Conservation (phyloP, 2,113 vertebrate genomes). For the Myiozetetes cayanensis region DNA sequence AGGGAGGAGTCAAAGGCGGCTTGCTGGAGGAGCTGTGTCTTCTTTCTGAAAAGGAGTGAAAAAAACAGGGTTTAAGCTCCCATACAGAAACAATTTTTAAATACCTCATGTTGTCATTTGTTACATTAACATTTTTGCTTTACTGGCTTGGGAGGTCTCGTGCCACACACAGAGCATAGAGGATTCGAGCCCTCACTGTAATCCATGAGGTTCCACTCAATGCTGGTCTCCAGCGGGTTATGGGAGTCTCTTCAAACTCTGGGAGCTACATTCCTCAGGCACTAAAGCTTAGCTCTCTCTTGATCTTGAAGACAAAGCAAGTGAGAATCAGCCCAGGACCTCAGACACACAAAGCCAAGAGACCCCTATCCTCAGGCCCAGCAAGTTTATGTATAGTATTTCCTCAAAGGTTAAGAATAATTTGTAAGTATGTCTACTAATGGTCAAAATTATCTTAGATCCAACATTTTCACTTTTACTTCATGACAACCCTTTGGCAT, state of each 20-base stretch:
- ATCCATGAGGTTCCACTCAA: background rate
- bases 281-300: background rate
- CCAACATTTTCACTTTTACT: background rate
- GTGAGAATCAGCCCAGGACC: background rate
- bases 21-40: conserved; percentile 93
- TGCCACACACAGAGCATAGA: background rate
- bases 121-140: background rate
- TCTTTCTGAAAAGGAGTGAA: conserved; percentile 82
- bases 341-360: background rate
- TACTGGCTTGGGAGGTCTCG: background rate
- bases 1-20: conserved; percentile 78
- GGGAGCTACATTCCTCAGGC: background rate
- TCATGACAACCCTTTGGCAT: background rate
- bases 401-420: background rate
- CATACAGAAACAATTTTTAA: background rate
- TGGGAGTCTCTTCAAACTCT: background rate
- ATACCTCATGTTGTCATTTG: background rate
- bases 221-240: background rate
- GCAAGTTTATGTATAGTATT: background rate
- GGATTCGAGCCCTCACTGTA: background rate
- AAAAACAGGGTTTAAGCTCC: background rate
- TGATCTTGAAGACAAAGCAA: background rate
- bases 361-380: background rate
- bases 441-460: background rate
- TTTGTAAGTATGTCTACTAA: background rate